Base-by-base conservation (phyloP, 2,888 invertebrate genomes). In the Bugula neritina region DNA sequence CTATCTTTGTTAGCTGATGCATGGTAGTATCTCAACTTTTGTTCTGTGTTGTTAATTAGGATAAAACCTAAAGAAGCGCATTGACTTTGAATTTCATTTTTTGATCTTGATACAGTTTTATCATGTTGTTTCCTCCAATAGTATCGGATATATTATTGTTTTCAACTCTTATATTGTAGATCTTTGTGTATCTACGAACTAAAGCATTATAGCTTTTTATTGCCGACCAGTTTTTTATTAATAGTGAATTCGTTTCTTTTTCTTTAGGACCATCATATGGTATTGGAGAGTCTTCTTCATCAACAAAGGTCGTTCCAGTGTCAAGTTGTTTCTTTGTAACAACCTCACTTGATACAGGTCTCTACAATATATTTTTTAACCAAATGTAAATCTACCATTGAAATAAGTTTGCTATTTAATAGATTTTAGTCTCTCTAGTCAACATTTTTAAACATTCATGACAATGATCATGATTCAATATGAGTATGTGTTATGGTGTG, bases 1-100 rank as follows among this genome's bases (percentile, higher is more conserved):
- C 57, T 57, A 23, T 57, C 57, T 25, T 57, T 25, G 25, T 57
- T 57, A n/a, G 10, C 5, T 57, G 57, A 57, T 13, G 57, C 57
- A 57, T 57, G 57, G 57, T 23, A 57, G 57, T 57, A 57, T 13
- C 57, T 10, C 5, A 57, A 5, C 57, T 21, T 5, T 23, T 57
- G 23, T 5, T 57, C 57, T 13, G 25, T 25, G 57, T 57, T 57
- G n/a, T 57, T 57, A 5, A 57, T 57, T 5, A 57, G 25, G 31
- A 63, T 31, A 31, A 2, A 63, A 31, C 63, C 29, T 31, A 63
- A 13, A 13, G 63, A 27, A 31, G 63, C n/a, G n/a, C 63, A 31
- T 43, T 43, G 43, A 43, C 17, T 43, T 43, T 43, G 43, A 43
- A 43, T 43, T 43, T 43, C 10, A 43, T 10, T 43, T 43, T 43